Evolutionary conservation across 1,140 invertebrate species (phyloP).

Genomic region (Cryptotermes secundus): DNA sequence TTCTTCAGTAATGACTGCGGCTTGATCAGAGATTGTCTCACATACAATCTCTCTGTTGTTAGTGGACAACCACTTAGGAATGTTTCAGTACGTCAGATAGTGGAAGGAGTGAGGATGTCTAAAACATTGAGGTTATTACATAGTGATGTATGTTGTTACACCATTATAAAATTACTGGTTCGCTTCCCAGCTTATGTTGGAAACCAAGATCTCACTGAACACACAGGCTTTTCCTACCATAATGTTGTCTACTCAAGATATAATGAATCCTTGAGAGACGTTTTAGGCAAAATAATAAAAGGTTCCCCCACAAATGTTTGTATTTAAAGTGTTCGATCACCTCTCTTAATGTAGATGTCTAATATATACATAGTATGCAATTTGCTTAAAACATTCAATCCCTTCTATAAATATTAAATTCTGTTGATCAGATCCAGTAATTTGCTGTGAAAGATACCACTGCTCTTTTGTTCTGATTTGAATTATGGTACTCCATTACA

Average conservation of each 20-base stretch:
- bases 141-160: too few relatives aligned
- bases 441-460: neutral
- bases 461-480: too few relatives aligned
- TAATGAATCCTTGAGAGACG: too few relatives aligned
- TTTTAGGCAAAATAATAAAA: too few relatives aligned
- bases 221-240: too few relatives aligned
- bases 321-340: neutral
- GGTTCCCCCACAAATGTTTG: too few relatives aligned
- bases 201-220: too few relatives aligned
- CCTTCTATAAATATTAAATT: neutral
- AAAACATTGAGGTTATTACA: too few relatives aligned
- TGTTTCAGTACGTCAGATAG: neutral
- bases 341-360: neutral
- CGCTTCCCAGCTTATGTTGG: too few relatives aligned
- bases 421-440: neutral
- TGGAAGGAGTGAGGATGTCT: neutral
- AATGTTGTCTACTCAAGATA: too few relatives aligned
- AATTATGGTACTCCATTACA: too few relatives aligned
- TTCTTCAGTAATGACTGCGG: neutral
- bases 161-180: too few relatives aligned
- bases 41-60: neutral
- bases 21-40: neutral
- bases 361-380: neutral
- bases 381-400: neutral
- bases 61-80: neutral